Base-by-base conservation (phyloP, 2,113 vertebrate genomes). In the Chlamydotis undulata region DNA sequence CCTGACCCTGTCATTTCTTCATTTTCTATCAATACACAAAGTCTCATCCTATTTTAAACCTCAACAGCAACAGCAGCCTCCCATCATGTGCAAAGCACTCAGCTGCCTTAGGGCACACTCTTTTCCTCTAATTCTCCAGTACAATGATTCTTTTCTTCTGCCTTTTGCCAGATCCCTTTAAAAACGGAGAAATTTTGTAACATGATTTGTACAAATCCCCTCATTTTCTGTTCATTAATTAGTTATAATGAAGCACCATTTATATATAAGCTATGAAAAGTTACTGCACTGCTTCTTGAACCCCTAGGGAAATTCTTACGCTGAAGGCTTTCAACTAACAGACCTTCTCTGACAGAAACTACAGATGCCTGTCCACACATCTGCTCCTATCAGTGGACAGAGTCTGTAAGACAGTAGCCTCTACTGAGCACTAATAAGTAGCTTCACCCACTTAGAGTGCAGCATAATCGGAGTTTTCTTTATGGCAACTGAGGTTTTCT, bases 121-220 rank as follows among this genome's bases (percentile, higher is more conserved):
- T 86, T 75, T 76, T 81, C 45, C 41, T 80, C 21, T 74, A 93
- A 70, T 86, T 93, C 79, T 90, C 56, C 22, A 43, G 75, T 70
- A 96, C 83, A 95, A 80, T 61, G 47, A 59, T 50, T 92, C 80
- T 86, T 95, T 96, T 96, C 89, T 95, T 33, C 4, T 41, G 52
- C 50, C 77, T 95, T 92, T 84, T 79, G 79, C 83, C 45, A 2
- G 50, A 95, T 82, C 77, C 35, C 80, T 81, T 75, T 90, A 79
- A 91, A 96, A 95, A n/a, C 0, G 0, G 52, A 84, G 59, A 91
- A 31, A 82, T 90, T 95, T 94, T 56, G 4, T 90, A 96, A 93
- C 59, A 74, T 41, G 73, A 92, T 95, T 82, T 60, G 56, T 52
- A 77, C 50, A 91, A 87, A 95, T 92, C 43, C 70, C 63, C 88